Conservation (phyloP, 2,888 invertebrate genomes). For the Meghimatium bilineatum region DNA sequence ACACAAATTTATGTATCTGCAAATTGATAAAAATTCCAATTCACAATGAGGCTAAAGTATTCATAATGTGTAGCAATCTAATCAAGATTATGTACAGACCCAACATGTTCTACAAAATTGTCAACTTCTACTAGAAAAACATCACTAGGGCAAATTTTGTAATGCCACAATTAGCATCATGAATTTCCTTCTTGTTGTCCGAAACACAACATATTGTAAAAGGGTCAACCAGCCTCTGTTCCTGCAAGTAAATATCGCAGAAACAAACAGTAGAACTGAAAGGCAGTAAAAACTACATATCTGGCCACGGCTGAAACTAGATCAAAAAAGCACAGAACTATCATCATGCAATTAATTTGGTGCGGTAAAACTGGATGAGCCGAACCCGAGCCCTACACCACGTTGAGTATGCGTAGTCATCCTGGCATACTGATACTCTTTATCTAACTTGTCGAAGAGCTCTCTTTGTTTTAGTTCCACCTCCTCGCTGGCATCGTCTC, state of each 20-base stretch:
- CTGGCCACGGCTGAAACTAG: background rate
- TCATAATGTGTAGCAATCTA: no score
- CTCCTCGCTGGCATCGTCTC: constrained; percentile 58
- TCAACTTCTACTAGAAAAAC: no score
- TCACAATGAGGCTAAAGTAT: no score
- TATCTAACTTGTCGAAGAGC: constrained; percentile 94
- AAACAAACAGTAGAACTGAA: background rate
- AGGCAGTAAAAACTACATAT: background rate
- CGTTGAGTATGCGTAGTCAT: constrained; percentile 97
- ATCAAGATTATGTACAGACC: no score
- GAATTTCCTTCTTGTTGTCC: no score
- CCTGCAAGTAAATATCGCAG: background rate
- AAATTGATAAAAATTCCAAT: no score
- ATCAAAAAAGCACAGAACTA: background rate
- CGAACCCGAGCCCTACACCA: constrained; percentile 80
- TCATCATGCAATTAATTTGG: background rate
- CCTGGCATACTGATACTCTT: constrained; percentile 96
- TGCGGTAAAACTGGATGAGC: constrained; percentile 54
- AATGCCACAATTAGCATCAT: no score
- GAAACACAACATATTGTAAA: no score
- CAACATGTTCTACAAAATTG: no score
- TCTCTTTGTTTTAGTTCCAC: constrained; percentile 80
- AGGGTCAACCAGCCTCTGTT: no score
- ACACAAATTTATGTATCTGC: no score
- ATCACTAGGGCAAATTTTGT: no score